These are phyloP conservation scores for Mus musculus DNA, from an alignment of 2,113 vertebrate genomes.

Conservation along the genomic window GRCm39 chr12:42259001-42259500, in stretches of 20 bases:
- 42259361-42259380: too few species aligned
- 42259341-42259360: not conserved
- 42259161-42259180: not conserved
- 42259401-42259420: not conserved
- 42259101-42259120: not conserved
- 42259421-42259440: not conserved
- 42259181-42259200: not conserved
- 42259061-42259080: not conserved
- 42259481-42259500: not conserved
- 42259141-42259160: not conserved
- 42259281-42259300: not conserved
- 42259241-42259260: not conserved
- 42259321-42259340: not conserved
- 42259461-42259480: not conserved
- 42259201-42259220: not conserved
- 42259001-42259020: not conserved
- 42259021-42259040: not conserved
- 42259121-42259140: not conserved
- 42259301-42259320: not conserved
- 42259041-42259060: not conserved
- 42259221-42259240: not conserved
- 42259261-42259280: not conserved
- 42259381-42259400: not conserved
- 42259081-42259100: not conserved
- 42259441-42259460: not conserved